Percentiles rank a stretch among this genome's conserved stretches.
Evolutionary conservation across 1,140 invertebrate species (phyloP).

Genomic region (Brachionus angularis): DNA sequence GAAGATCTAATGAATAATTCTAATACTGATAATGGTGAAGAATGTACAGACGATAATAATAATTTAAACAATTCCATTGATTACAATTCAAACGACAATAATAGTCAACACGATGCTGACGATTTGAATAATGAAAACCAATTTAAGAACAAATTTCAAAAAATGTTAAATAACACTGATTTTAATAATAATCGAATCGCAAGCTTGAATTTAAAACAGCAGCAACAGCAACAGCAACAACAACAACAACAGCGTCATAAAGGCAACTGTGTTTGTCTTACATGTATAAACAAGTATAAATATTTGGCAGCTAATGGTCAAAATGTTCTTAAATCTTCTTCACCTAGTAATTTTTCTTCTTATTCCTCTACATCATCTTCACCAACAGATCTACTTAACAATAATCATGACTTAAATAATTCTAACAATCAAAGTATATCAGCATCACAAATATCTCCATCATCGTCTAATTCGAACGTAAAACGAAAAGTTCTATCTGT

Average conservation of each 20-base stretch:
- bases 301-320: slow-evolving; percentile 37
- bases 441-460: slow-evolving; percentile 4
- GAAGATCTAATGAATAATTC: not conserved
- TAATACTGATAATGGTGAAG: slow-evolving; percentile 14
- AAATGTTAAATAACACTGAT: not conserved
- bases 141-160: not conserved
- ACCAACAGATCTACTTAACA: not conserved
- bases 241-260: slow-evolving; percentile 30
- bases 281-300: slow-evolving; percentile 42
- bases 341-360: not conserved
- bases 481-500: slow-evolving; percentile 41
- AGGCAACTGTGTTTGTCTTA: slow-evolving; percentile 26
- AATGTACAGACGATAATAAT: slow-evolving; percentile 7
- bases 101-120: not conserved
- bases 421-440: too few relatives aligned
- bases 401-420: too few relatives aligned
- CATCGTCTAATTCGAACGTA: not conserved
- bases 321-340: slow-evolving; percentile 4
- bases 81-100: too few relatives aligned
- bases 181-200: not conserved
- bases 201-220: not conserved
- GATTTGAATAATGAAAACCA: not conserved
- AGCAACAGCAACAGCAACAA: too few relatives aligned
- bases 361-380: slow-evolving; percentile 22
- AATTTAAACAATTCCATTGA: slow-evolving; percentile 36